Base-by-base conservation (phyloP, 2,888 invertebrate genomes). In the Eulithis testata region DNA sequence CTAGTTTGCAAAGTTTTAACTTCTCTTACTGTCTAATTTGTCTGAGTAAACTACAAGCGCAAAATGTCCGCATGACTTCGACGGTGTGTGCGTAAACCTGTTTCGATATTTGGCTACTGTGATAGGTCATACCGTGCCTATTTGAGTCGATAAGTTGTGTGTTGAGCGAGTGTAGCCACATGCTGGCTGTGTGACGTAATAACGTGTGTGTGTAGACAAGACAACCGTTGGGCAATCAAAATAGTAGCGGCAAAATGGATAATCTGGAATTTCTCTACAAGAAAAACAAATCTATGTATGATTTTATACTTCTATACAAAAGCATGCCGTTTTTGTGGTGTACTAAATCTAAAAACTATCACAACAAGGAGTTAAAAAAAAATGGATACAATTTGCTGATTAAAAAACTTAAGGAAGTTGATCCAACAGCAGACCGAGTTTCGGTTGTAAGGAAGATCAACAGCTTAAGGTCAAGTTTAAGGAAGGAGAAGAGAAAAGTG, bases 321-420 rank as follows among this genome's bases (percentile, higher is more conserved):
- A 70, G 60, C 56, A 61, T 68, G 21, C 70, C 70, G 0, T 70
- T 66, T 47, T 12, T 70, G 45, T 70, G 70, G 70, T 27, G 51
- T 9, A 11, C 57, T 3, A 70, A 68, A 60, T 66, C 62, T 1
- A 60, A 44, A 36, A 55, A 66, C 11, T 70, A 66, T 37, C 66
- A 68, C 44, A 60, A 53, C 5, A 59, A 62, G 11, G 56, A 65
- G 0, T 5, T 63, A 21, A 55, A 65, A 47, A 14, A 61, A 0
- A 50, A 54, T 8, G 66, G 63, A 3, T 70, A 68, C 8, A 60
- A 57, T 21, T 40, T 57, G 0, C 21, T 70, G 14, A 36, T 57
- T 11, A 45, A 54, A 36, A 70, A 70, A 43, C 14, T 70, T 27
- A 63, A 56, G 40, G 63, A 66, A 36, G 50, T 70, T 11, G 65